Evolutionary conservation across 1,140 invertebrate species (phyloP), one percentile per base, ranked within the genome.

Genomic region (Philaenus spumarius): DNA sequence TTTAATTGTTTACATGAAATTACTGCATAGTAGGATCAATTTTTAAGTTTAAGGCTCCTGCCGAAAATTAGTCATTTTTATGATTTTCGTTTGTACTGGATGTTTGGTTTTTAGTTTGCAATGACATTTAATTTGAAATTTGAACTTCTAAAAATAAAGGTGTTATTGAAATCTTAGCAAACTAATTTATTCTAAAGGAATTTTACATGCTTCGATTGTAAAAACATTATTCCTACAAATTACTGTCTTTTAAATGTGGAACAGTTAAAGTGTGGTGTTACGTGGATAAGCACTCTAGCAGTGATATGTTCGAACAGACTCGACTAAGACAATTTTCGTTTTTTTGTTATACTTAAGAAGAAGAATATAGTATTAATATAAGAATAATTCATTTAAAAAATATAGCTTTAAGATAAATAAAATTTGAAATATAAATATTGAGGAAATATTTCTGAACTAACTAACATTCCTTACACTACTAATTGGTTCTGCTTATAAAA

Each of bases 181-280:
- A 37, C 9, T 37, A 37, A 9, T n/a, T 37, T 37, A n/a, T 37
- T 37, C n/a, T n/a, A n/a, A n/a, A n/a, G n/a, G n/a, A 37, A 37
- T 37, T 37, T 11, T 37, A n/a, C 35, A 37, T 37, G n/a, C 9
- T 9, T n/a, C 35, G 9, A n/a, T 11, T 45, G 42, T 45, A 15
- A 45, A 15, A 45, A 45, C 35, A 45, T 45, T 45, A 45, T 51
- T 51, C 48, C 30, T 51, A 51, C 4, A 51, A 51, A 51, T 51
- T 51, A 51, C 48, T 51, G 48, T 51, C 48, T 51, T 51, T 51
- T 51, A 30, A 34, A 51, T 30, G 12, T 51, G 30, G 26, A 51
- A 14, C 37, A 51, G 48, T n/a, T 5, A 48, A 34, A 11, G 4
- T 11, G 22, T 7, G 6, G 9, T 12, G 23, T 9, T 11, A 34